Percentiles rank a stretch among this genome's conserved stretches.
Evolutionary conservation across 2,797 vertebrate species (phyloP).

Genomic region (Tragopan temminckii): DNA sequence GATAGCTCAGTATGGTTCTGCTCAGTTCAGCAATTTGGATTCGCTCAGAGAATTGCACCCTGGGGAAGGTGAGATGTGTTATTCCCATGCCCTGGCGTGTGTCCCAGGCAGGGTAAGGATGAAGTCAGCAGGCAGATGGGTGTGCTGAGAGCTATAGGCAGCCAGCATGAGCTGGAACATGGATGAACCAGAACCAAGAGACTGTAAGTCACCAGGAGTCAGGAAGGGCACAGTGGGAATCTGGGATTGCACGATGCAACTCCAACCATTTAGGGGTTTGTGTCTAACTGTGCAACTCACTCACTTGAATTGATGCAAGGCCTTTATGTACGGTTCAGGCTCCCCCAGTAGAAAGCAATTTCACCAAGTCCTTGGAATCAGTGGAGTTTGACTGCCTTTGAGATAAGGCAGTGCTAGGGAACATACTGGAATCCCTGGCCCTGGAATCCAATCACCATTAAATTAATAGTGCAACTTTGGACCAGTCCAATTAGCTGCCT

Average conservation of each 20-base stretch:
- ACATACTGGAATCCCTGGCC: neutral
- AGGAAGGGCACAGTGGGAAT: slow-evolving; percentile 46
- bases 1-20: neutral
- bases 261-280: neutral
- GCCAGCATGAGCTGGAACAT: neutral
- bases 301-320: neutral
- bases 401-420: neutral
- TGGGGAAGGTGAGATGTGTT: neutral
- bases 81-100: neutral
- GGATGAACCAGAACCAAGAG: slow-evolving; percentile 54
- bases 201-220: slow-evolving; percentile 27
- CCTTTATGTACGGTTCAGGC: neutral
- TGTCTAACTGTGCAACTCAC: neutral
- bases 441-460: neutral
- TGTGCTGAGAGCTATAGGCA: slow-evolving; percentile 52
- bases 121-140: slow-evolving; percentile 62
- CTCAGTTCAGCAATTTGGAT: neutral
- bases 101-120: slow-evolving; percentile 24
- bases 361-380: neutral
- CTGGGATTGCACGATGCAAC: slow-evolving; percentile 7
- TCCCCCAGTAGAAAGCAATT: neutral
- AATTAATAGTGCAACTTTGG: rapidly evolving
- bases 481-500: neutral
- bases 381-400: neutral
- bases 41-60: neutral